A percentile compares a stretch with the other conserved stretches of the same genome.
Conservation (phyloP, 2,797 vertebrate genomes). For the Parauchenoglanis punctatus region DNA sequence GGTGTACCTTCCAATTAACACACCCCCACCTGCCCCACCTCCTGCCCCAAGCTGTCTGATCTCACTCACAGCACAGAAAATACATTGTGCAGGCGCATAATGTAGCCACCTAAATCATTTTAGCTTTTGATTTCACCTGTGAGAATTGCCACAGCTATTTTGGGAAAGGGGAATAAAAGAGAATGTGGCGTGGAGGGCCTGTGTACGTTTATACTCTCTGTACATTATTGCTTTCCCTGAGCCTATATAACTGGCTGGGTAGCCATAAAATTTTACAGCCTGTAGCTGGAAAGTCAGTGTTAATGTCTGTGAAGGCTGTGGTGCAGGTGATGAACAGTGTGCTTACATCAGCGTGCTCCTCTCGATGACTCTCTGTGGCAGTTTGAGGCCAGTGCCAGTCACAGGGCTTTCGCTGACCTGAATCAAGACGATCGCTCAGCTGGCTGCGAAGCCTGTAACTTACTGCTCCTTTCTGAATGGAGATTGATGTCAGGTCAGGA, state of each 20-base stretch:
- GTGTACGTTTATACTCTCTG: constrained; percentile 61
- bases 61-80: constrained; percentile 2
- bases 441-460: constrained; percentile 30
- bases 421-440: constrained; percentile 57
- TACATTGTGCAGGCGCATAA: constrained; percentile 45
- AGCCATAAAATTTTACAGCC: constrained; percentile 56
- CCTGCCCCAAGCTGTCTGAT: constrained; percentile 27
- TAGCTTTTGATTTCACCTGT: constrained; percentile 14
- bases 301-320: constrained; percentile 41
- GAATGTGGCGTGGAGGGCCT: constrained; percentile 50
- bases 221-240: constrained; percentile 65
- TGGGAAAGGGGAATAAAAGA: constrained; percentile 57
- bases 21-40: constrained; percentile 25
- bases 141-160: constrained; percentile 46
- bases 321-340: constrained; percentile 52
- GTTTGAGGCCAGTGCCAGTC: constrained; percentile 72
- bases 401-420: constrained; percentile 48
- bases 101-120: constrained; percentile 35
- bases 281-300: constrained; percentile 50
- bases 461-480: constrained; percentile 42
- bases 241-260: constrained; percentile 59
- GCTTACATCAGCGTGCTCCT: constrained; percentile 52
- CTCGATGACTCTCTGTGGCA: constrained; percentile 69
- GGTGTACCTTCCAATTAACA: constrained; percentile 15
- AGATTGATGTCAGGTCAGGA: constrained; percentile 38